Evolutionary conservation across 2,113 vertebrate genomes (phyloP).

Genomic region (Azemiops feae): DNA sequence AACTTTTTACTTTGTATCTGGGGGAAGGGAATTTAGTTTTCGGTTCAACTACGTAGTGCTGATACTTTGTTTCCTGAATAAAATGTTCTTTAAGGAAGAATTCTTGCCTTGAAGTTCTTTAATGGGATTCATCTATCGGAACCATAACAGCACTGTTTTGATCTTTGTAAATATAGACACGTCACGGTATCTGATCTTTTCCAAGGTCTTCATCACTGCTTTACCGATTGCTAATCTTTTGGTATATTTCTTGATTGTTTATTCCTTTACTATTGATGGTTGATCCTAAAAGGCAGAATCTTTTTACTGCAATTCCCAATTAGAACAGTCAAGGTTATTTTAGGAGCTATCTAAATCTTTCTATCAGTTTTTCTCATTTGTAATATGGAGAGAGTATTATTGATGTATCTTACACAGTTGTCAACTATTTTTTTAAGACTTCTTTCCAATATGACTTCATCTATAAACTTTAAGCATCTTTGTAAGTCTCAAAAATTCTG

Average conservation of each 20-base stretch:
- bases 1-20: too few relatives aligned
- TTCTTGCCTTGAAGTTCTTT: too few relatives aligned
- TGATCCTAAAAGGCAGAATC: background rate
- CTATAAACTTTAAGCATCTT: background rate
- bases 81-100: too few relatives aligned
- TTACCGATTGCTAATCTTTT: background rate
- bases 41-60: too few relatives aligned
- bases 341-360: background rate
- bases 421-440: background rate
- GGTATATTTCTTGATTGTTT: background rate
- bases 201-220: background rate
- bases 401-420: background rate
- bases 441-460: background rate
- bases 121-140: too few relatives aligned
- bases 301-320: background rate
- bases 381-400: background rate
- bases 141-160: background rate
- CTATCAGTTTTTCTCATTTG: background rate
- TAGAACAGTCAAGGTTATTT: background rate
- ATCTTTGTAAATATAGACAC: background rate
- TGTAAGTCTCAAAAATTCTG: background rate
- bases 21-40: too few relatives aligned
- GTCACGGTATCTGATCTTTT: background rate
- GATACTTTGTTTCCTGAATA: too few relatives aligned
- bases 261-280: background rate